Evolutionary conservation across 1,140 invertebrate genomes (phyloP).

Genomic region (Hormaphis cornu): DNA sequence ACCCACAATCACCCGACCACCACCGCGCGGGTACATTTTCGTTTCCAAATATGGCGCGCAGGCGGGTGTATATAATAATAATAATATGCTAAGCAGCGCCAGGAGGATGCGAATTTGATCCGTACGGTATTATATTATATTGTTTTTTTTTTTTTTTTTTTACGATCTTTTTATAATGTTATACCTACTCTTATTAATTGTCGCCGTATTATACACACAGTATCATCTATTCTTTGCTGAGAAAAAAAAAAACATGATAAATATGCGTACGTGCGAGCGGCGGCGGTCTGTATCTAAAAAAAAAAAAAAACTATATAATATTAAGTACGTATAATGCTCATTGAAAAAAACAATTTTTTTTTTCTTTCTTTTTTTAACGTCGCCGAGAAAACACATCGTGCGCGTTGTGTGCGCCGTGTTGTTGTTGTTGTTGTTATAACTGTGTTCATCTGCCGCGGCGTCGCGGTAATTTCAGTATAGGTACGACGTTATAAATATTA

Average conservation of each 20-base stretch:
- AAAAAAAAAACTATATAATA: background rate
- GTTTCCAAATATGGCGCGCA: conserved; percentile 27
- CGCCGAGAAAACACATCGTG: background rate
- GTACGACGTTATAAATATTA: too few relatives aligned
- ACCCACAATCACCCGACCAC: background rate
- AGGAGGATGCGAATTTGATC: conserved; percentile 24
- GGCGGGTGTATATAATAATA: too few relatives aligned
- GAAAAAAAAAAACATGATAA: conserved; percentile 10
- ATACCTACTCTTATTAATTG: background rate
- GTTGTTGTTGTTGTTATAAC: conserved; percentile 4
- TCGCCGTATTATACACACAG: too few relatives aligned
- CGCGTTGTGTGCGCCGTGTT: background rate
- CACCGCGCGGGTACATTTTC: background rate
- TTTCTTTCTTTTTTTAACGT: background rate
- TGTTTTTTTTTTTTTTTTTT: conserved; percentile 3
- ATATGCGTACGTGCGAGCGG: background rate
- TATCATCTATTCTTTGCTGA: conserved; percentile 1
- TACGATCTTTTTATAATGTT: conserved; percentile 25
- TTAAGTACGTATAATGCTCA: too few relatives aligned
- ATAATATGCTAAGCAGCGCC: conserved; percentile 27
- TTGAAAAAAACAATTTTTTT: conserved; percentile 17
- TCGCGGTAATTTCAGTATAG: conserved; percentile 10
- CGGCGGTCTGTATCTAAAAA: background rate
- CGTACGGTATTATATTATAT: conserved; percentile 4
- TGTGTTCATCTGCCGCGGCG: background rate